Evolutionary conservation across 2,797 vertebrate species (phyloP), one percentile per base, ranked within the genome.

Genomic region (Natrix natrix): DNA sequence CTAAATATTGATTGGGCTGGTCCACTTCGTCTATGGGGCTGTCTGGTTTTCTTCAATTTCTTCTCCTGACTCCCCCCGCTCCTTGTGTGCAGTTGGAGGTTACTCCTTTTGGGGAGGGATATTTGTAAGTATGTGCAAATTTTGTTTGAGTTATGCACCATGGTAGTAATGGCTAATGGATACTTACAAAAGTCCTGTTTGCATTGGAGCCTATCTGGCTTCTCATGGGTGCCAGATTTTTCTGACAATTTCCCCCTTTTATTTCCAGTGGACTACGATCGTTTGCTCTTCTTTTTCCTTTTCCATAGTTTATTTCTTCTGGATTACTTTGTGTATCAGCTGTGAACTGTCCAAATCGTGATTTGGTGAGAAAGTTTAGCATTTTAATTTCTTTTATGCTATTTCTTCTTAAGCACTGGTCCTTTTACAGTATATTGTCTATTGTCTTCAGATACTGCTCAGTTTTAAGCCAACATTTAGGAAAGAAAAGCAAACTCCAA

Each of bases 261-360:
- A 7, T 87, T 37, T 8, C 8, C 22, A 37, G 13, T 83, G 43
- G 4, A 37, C 4, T 54, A 16, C n/a, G 16, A 32, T 69, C 5
- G 32, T 32, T 54, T 26, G 10, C 83, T 89, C 8, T 63, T 48
- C 22, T 78, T 88, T 11, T 61, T 43, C 22, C 24, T 83, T 92
- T 89, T 52, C 43, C 4, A 8, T 74, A 92, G 92, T 92, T 92
- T 54, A 63, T 92, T 92, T 4, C 57, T 92, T 92, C 92, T 63
- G 92, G 92, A 48, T 56, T 88, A 54, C 3, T 92, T n/a, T 63
- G 74, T 48, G 43, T 92, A 52, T 4, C 48, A 56, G 52, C 52
- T 90, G 74, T 8, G 20, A 66, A 92, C 11, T 0, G 1, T 28
- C 5, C 8, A 24, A 20, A 28, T 11, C 10, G 1, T 2, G 1